Conservation (phyloP, 2,888 invertebrate species). For the Dione vanillae region DNA sequence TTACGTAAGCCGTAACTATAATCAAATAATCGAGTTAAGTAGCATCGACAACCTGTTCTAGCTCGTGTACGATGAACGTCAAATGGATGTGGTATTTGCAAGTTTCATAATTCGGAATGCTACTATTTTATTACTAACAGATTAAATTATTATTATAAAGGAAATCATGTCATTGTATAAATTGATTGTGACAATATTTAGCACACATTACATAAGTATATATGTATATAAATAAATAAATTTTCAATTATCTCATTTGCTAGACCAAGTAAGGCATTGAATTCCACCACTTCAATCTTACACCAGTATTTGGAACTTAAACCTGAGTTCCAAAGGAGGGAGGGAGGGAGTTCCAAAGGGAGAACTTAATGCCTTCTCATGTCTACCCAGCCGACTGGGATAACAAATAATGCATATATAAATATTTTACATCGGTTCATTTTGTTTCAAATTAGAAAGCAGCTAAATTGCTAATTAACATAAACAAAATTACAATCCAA, state of each 20-base stretch:
- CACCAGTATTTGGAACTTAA: no score
- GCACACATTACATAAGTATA: neutral
- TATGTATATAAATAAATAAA: no score
- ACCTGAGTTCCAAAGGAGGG: no score
- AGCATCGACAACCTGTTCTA: slow-evolving; percentile 54
- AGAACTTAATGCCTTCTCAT: no score
- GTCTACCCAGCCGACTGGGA: no score
- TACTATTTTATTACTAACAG: slow-evolving; percentile 6
- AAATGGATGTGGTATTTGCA: slow-evolving; percentile 42
- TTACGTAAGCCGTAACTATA: slow-evolving; percentile 43
- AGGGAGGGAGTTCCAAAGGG: no score
- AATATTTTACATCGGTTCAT: no score
- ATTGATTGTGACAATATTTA: neutral
- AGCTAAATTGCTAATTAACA: neutral
- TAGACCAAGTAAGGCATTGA: no score
- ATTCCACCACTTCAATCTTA: no score
- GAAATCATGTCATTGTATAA: neutral
- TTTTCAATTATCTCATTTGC: no score
- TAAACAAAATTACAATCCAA: slow-evolving; percentile 12
- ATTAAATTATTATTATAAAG: slow-evolving; percentile 11
- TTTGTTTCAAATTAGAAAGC: no score
- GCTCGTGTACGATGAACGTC: slow-evolving; percentile 33
- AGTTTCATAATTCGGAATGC: slow-evolving; percentile 26
- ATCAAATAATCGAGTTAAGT: slow-evolving; percentile 52
- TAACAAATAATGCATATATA: no score